phyloP scores from a whole-genome alignment of 2,797 vertebrate species.

The Gobionotothen gibberifrons region DNA sequence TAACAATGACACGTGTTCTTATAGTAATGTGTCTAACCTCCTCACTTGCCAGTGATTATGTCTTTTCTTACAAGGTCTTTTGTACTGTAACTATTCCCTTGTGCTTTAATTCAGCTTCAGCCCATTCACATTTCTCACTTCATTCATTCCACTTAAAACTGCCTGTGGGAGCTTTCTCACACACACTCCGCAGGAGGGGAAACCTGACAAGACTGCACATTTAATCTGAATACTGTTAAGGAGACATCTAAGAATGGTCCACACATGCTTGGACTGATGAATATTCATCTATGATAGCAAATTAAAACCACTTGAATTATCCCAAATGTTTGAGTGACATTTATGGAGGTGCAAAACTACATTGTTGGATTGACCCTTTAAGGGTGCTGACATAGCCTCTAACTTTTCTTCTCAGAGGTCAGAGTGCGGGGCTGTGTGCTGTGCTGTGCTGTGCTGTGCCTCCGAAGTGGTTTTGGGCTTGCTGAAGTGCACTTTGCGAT shows the following conservation, averaged over 20 bases:
- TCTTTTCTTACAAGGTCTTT: not conserved
- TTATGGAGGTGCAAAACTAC: too few species aligned
- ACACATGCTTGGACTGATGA: not conserved
- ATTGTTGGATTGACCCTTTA: not conserved
- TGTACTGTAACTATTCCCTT: not conserved
- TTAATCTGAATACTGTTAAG: not conserved
- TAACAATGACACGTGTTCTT: not conserved
- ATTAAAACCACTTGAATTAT: too few species aligned
- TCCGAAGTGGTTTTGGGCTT: not conserved
- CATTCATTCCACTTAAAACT: not conserved
- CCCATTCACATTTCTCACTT: not conserved
- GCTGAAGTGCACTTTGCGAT: slow-evolving; percentile 12
- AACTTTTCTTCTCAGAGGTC: slow-evolving; percentile 8
- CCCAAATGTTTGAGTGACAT: not conserved
- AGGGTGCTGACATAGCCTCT: not conserved
- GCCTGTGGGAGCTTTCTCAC: not conserved
- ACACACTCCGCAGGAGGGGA: not conserved
- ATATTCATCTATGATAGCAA: too few species aligned
- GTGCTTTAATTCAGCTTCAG: not conserved
- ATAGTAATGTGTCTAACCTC: not conserved
- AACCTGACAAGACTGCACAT: slow-evolving; percentile 1
- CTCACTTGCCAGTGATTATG: not conserved
- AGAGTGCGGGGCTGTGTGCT: slow-evolving; percentile 16
- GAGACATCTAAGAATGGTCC: not conserved
- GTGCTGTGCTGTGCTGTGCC: slow-evolving; percentile 14